Base-by-base conservation (phyloP, 2,888 invertebrate genomes). In the Stomorhina lunata region DNA sequence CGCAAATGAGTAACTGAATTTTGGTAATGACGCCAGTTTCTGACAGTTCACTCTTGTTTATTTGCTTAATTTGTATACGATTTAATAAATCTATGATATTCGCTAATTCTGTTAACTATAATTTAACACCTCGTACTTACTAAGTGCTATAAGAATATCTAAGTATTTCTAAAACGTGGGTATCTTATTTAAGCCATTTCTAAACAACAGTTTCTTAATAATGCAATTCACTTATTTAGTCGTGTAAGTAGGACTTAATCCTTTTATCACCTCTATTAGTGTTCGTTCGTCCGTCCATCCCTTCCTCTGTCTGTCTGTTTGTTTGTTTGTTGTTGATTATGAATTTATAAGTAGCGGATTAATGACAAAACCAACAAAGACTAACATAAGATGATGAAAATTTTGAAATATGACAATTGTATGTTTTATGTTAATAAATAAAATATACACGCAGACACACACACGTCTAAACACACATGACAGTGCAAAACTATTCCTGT, bases 171-270 rank as follows among this genome's bases (percentile, higher is more conserved):
- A 43, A n/a, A 43, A 63, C 10, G 2, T 20, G 12, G 17, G 6
- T 48, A 32, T 37, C 12, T 59, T 37, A 6, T 7, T 29, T 37
- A 53, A 63, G 34, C 17, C 50, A 9, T 29, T 48, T 34, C 0
- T 15, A 34, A 12, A 4, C 37, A 10, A 22, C 20, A 20, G 12
- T 20, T 57, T 37, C 9, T 12, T 43, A 37, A 65, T 63, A 55
- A 48, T 20, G 57, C 48, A 72, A 77, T 73, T 72, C 68, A 59
- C 43, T 48, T 37, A 77, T 61, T 68, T 29, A 53, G 25, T 63
- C 37, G 71, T 59, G 65, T 85, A 85, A 86, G 85, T 85, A 85
- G 84, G 84, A 84, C 84, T 86, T 89, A 89, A 89, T 89, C 88
- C 89, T 88, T 86, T 89, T 88, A 88, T 87, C 87, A 86, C 77